Evolutionary conservation across 2,113 vertebrate genomes (phyloP).

Genomic region (Spea multiplicata): DNA sequence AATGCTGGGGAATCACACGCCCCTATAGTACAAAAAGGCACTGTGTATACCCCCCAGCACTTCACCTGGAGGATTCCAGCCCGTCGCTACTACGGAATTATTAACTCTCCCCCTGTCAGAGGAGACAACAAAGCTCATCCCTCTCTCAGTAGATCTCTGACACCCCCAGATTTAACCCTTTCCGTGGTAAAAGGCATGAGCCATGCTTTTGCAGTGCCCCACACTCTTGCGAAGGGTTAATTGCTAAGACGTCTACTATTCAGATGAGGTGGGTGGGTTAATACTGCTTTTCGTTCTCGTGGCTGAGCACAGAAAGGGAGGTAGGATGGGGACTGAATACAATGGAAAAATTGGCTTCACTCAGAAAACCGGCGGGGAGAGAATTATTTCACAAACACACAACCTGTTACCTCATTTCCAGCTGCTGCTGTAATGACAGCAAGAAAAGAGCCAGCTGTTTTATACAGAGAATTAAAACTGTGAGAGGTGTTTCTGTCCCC

Average conservation of each 20-base stretch:
- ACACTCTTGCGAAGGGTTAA: not conserved
- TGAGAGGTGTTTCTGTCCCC: not conserved
- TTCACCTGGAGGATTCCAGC: not conserved
- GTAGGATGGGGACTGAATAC: not conserved
- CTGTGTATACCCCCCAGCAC: not conserved
- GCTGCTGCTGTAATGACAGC: not conserved
- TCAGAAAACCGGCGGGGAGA: constrained; percentile 1
- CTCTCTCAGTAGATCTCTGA: no score
- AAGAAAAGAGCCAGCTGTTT: not conserved
- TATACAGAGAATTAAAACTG: not conserved
- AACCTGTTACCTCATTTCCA: constrained; percentile 13
- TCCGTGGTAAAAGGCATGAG: no score
- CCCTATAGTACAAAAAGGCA: constrained; percentile 9
- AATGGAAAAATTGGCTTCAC: not conserved
- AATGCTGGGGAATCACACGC: constrained; percentile 19
- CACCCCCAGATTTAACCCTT: no score
- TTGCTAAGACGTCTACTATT: not conserved
- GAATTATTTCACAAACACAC: not conserved
- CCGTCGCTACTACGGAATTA: not conserved
- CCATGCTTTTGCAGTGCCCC: not conserved
- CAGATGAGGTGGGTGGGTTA: not conserved
- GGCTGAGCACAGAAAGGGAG: constrained; percentile 2
- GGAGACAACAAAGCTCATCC: not conserved
- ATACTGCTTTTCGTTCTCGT: not conserved
- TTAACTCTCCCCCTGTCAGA: not conserved